These are phyloP conservation scores for Atta cephalotes DNA, from an alignment of 1,140 invertebrate species.

Conservation along the genomic window DNA sequence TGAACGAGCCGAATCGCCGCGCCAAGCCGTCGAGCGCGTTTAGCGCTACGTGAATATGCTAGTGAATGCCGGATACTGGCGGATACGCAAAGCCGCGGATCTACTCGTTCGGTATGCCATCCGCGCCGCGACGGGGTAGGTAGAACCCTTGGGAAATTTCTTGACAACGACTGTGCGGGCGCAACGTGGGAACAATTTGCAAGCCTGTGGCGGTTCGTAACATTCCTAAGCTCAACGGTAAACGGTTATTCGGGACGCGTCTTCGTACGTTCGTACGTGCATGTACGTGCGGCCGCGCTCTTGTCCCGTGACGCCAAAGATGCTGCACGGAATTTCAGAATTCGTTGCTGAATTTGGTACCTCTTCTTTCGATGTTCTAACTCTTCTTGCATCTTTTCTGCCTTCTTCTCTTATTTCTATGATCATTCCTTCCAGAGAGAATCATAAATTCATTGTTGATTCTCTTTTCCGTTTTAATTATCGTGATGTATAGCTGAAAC, in stretches of 20 bases:
- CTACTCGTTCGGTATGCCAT: conserved; percentile 71
- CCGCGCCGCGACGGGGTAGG: conserved; percentile 64
- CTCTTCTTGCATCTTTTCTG: too few relatives aligned
- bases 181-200: conserved; percentile 81
- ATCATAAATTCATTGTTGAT: neutral
- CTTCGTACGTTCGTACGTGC: conserved; percentile 75
- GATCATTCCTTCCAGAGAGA: neutral
- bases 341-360: conserved; percentile 77
- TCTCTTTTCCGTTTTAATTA: neutral
- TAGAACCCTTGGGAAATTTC: conserved; percentile 76
- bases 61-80: conserved; percentile 42
- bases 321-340: conserved; percentile 78
- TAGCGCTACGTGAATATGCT: neutral
- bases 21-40: neutral
- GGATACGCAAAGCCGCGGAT: conserved; percentile 65
- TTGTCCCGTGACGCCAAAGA: conserved; percentile 76
- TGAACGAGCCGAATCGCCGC: conserved; percentile 39
- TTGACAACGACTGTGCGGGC: conserved; percentile 72
- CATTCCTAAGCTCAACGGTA: conserved; percentile 79
- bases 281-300: conserved; percentile 72
- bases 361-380: conserved; percentile 27
- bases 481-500: neutral
- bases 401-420: neutral
- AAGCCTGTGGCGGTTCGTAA: conserved; percentile 78
- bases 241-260: conserved; percentile 81